These are phyloP conservation scores for Drosophila subpulchrella DNA, from an alignment of 1,140 invertebrate species.

Conservation along the genomic window DNA sequence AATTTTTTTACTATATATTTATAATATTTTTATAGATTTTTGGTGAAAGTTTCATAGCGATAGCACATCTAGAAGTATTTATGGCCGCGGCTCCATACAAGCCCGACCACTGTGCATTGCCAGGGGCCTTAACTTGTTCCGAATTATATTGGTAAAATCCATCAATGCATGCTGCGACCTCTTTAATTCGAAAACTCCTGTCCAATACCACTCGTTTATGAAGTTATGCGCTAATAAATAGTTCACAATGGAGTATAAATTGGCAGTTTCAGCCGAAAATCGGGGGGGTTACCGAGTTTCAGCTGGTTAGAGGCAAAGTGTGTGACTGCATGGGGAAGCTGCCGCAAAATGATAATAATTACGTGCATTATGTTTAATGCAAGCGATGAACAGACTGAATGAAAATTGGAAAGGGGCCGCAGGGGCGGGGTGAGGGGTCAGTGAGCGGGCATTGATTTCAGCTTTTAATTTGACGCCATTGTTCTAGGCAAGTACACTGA, in stretches of 20 bases:
- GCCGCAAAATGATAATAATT: constrained; percentile 79
- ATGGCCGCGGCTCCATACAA: too few relatives aligned
- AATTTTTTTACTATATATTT: too few relatives aligned
- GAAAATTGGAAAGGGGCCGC: constrained; percentile 2
- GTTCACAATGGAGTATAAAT: constrained; percentile 79
- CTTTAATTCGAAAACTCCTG: constrained; percentile 28
- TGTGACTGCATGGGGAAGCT: constrained; percentile 51
- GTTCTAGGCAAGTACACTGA: constrained; percentile 60
- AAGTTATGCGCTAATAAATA: constrained; percentile 80
- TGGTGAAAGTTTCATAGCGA: too few relatives aligned
- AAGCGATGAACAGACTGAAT: constrained; percentile 47
- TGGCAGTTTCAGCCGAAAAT: constrained; percentile 56
- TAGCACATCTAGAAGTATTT: too few relatives aligned
- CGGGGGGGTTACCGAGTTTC: neutral
- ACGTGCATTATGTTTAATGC: constrained; percentile 80
- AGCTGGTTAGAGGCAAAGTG: neutral
- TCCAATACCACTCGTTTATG: constrained; percentile 56
- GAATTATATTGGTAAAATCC: constrained; percentile 55
- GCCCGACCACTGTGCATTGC: too few relatives aligned
- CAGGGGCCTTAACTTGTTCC: constrained; percentile 56
- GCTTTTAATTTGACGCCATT: constrained; percentile 78
- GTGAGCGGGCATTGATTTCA: constrained; percentile 71
- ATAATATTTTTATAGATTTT: too few relatives aligned
- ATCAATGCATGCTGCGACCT: constrained; percentile 23
- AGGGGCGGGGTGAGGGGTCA: neutral